These are phyloP conservation scores for Polypedilum pembai DNA, from an alignment of 1,140 invertebrate genomes.

Conservation along the genomic window DNA sequence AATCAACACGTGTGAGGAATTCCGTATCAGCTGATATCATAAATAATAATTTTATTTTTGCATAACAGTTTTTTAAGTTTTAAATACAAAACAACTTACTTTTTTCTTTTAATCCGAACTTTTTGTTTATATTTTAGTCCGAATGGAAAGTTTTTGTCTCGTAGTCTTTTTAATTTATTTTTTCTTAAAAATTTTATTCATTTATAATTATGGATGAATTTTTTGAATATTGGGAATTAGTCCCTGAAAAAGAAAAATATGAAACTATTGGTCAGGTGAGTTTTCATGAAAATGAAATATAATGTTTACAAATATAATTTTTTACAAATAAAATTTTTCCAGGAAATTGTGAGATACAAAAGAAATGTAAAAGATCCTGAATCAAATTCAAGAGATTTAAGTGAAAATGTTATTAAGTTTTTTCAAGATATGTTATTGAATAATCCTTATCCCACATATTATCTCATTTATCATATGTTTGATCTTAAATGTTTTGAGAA, in stretches of 20 bases:
- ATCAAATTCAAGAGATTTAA: not conserved
- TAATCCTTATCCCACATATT: not conserved
- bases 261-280: not conserved
- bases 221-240: conserved; percentile 1
- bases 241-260: not conserved
- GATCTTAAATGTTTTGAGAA: not conserved
- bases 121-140: too few species aligned
- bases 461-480: not conserved
- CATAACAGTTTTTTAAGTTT: too few species aligned
- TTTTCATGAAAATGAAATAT: not conserved
- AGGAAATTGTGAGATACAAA: conserved; percentile 20
- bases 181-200: not conserved
- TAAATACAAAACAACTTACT: too few species aligned
- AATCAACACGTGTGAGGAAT: too few species aligned
- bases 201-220: not conserved
- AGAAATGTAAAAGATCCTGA: not conserved
- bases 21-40: too few species aligned
- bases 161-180: not conserved
- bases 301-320: not conserved
- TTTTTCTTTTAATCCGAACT: too few species aligned
- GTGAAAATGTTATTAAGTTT: not conserved
- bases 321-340: not conserved
- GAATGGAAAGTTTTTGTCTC: too few species aligned
- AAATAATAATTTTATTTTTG: too few species aligned
- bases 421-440: not conserved